A percentile compares a stretch with the other conserved stretches of the same genome.
Evolutionary conservation across 2,888 invertebrate species (phyloP).

Genomic region (Idaea aversata): DNA sequence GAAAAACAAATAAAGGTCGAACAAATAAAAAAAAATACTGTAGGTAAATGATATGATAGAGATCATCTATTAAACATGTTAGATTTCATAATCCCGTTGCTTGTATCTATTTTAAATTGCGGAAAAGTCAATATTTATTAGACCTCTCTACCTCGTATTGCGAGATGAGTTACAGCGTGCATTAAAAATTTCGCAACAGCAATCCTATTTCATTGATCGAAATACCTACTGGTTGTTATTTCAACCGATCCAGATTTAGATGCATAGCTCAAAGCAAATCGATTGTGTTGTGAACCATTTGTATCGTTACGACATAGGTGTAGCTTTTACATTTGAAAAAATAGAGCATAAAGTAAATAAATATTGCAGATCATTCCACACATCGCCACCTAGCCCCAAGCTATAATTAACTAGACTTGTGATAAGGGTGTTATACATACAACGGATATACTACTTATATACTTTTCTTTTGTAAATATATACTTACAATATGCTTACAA

Average conservation of each 20-base stretch:
- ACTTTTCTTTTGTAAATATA: too few relatives aligned
- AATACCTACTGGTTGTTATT: slow-evolving; percentile 24
- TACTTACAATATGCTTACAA: too few relatives aligned
- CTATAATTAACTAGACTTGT: too few relatives aligned
- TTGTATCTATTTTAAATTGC: neutral
- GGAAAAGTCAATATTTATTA: neutral
- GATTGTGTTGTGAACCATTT: slow-evolving; percentile 17
- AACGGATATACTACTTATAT: too few relatives aligned
- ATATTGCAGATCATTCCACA: too few relatives aligned
- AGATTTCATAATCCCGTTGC: neutral
- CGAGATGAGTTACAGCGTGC: slow-evolving; percentile 14
- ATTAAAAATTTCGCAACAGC: slow-evolving; percentile 45
- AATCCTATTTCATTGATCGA: slow-evolving; percentile 36
- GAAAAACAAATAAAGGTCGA: too few relatives aligned
- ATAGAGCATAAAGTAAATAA: neutral
- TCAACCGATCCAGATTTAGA: slow-evolving; percentile 40
- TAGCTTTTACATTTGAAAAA: neutral
- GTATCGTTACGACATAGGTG: slow-evolving; percentile 14
- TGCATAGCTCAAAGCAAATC: slow-evolving; percentile 37
- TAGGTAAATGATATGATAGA: slow-evolving; percentile 3
- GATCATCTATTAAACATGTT: too few relatives aligned
- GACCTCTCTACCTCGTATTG: too few relatives aligned
- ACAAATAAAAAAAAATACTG: too few relatives aligned
- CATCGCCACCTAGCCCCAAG: too few relatives aligned
- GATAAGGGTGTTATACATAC: too few relatives aligned